Conservation (phyloP, 2,797 vertebrate genomes). For the Sarcoramphus papa region DNA sequence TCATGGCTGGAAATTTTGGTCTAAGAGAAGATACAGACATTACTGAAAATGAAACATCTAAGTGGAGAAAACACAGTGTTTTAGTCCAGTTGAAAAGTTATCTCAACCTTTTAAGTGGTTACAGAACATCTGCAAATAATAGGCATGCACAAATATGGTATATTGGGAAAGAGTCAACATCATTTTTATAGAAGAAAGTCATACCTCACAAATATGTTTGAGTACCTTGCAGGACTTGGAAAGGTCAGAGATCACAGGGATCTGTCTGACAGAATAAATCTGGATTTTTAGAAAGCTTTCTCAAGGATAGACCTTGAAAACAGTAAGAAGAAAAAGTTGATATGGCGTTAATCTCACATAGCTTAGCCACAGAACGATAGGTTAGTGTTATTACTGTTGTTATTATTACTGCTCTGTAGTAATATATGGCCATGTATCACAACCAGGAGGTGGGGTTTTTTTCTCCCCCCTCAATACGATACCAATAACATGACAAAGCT, state of each 20-base stretch:
- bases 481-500: background rate
- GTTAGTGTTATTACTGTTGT: background rate
- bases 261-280: background rate
- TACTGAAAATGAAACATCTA: background rate
- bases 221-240: background rate
- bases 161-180: background rate
- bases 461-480: too few relatives aligned
- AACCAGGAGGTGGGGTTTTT: accelerated
- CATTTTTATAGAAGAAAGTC: background rate
- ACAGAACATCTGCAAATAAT: background rate
- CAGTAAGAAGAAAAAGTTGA: background rate
- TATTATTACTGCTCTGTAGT: background rate
- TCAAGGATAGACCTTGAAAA: background rate
- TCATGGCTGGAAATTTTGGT: background rate
- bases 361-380: background rate
- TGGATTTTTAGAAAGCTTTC: background rate
- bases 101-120: background rate
- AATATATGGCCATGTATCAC: background rate
- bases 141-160: background rate
- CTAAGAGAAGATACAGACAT: background rate
- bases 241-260: background rate
- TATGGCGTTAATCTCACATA: background rate
- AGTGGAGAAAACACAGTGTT: background rate
- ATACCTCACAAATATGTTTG: background rate
- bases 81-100: background rate